Base-by-base conservation (phyloP, 2,888 invertebrate species). In the Nasonovia ribisnigri region DNA sequence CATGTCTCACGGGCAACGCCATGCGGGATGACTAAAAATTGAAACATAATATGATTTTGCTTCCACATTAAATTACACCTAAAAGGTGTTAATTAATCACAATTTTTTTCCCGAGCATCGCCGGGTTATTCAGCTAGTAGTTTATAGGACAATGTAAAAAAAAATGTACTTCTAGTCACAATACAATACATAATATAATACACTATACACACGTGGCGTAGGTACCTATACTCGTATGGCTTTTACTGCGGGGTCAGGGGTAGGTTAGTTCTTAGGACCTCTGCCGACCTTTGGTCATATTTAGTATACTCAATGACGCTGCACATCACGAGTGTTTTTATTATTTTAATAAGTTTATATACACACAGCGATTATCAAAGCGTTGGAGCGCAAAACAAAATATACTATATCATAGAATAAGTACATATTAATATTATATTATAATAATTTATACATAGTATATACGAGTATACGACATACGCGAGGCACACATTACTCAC, bases 371-470 rank as follows among this genome's bases (percentile, higher is more conserved):
- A 77, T 36, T 77, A 20, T 10, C 10, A 48, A 67, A 48, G 26
- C 4, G n/a, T 90, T 67, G 2, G 89, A 60, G 13, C n/a, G 26
- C 36, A 42, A 48, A 77, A 90, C 67, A 90, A 90, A 90, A 90
- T 90, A 77, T 90, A 48, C 67, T 0, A 67, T 57, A 51, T 51
- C 48, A 36, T 36, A 88, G 5, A 46, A 86, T 46, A 57, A 57
- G 8, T 26, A 57, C 26, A 6, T 54, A 67, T 20, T 51, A 51
- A 20, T 77, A 77, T 20, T 36, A 77, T 36, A 36, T 20, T 36
- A 77, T 77, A 77, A 67, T 67, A 77, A 16, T 77, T 77, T 77
- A 77, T 36, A 77, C 77, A 77, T 36, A 6, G 16, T 67, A n/a
- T 5, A 36, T 77, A n/a, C 5, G 6, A 36, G n/a, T 36, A 77